A percentile compares a stretch with the other conserved stretches of the same genome.
Evolutionary conservation across 2,888 invertebrate genomes (phyloP).

Genomic region (Pristionchus arcanus): DNA sequence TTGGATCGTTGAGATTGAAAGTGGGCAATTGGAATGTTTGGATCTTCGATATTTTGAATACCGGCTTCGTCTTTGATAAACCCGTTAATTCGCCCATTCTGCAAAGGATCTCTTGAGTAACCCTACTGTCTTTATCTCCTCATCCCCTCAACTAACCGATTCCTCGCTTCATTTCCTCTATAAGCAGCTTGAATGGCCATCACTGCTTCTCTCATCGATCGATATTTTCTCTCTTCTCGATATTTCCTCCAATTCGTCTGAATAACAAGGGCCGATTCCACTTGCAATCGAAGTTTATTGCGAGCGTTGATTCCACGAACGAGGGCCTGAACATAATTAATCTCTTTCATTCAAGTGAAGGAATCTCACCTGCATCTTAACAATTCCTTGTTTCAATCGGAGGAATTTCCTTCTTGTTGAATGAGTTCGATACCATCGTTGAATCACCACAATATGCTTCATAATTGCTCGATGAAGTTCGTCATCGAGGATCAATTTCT

Average conservation of each 20-base stretch:
- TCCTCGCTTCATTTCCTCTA: conserved; percentile 65
- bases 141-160: conserved; percentile 53
- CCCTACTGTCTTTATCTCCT: too few species aligned
- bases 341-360: not conserved
- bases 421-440: conserved; percentile 91
- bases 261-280: conserved; percentile 84
- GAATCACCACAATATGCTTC: conserved; percentile 92
- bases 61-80: conserved; percentile 55
- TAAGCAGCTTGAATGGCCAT: conserved; percentile 84
- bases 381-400: conserved; percentile 86
- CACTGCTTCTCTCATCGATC: conserved; percentile 82
- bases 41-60: conserved; percentile 64
- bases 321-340: conserved; percentile 82
- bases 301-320: conserved; percentile 85
- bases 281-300: conserved; percentile 81
- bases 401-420: conserved; percentile 89
- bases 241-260: conserved; percentile 87
- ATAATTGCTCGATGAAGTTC: conserved; percentile 94
- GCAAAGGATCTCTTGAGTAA: not conserved
- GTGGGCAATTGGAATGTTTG: conserved; percentile 70
- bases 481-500: conserved; percentile 93
- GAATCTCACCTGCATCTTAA: conserved; percentile 85
- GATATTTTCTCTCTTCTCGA: conserved; percentile 84
- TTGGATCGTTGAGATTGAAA: conserved; percentile 74
- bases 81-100: conserved; percentile 63